phyloP scores from a whole-genome alignment of 1,140 invertebrate genomes.

The Leguminivora glycinivorella region DNA sequence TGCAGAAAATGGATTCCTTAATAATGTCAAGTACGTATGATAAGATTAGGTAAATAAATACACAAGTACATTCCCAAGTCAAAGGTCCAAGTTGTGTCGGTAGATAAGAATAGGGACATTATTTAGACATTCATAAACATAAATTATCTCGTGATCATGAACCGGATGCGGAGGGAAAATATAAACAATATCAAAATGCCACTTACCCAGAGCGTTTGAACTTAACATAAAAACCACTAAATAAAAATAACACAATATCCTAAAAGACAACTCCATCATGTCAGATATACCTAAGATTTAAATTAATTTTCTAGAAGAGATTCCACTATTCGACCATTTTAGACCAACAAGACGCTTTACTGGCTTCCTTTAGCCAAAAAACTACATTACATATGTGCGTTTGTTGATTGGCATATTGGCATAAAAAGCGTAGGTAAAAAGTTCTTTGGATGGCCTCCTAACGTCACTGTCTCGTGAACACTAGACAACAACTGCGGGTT shows the following conservation, averaged over 20 bases:
- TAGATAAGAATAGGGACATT: no score
- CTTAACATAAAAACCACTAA: background rate
- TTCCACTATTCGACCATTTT: background rate
- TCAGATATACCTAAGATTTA: background rate
- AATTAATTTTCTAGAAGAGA: conserved; percentile 2
- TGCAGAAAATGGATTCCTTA: no score
- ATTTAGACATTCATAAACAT: background rate
- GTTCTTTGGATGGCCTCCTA: background rate
- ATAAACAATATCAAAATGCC: background rate
- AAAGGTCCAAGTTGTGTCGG: no score
- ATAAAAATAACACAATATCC: background rate
- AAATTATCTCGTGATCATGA: background rate
- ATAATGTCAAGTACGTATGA: no score
- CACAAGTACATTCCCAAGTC: no score
- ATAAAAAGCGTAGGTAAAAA: conserved; percentile 19
- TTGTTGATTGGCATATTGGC: background rate
- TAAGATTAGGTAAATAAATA: no score
- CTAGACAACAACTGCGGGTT: background rate
- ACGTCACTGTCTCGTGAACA: background rate
- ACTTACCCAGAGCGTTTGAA: conserved; percentile 4
- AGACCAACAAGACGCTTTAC: background rate
- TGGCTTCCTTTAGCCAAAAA: conserved; percentile 8
- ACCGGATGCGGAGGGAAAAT: background rate
- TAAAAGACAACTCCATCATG: background rate
- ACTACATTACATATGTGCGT: conserved; percentile 22